Conservation (phyloP, 2,888 invertebrate species). For the Melipona bicolor region DNA sequence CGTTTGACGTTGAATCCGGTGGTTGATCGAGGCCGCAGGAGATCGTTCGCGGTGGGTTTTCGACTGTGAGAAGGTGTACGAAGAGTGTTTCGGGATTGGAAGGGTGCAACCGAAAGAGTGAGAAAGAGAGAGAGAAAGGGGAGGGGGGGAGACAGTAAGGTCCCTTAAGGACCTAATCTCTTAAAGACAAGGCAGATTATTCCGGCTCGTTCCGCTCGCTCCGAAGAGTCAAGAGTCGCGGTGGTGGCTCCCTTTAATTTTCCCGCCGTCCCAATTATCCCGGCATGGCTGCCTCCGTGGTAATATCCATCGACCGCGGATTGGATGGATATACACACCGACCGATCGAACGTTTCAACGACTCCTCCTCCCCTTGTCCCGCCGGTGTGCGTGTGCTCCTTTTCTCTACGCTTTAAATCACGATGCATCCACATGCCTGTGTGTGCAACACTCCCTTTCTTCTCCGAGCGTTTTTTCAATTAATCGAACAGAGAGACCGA, state of each 20-base stretch:
- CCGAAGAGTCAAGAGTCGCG: constrained; percentile 71
- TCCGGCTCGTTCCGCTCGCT: constrained; percentile 77
- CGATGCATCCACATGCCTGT: constrained; percentile 28
- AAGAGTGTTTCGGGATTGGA: constrained; percentile 37
- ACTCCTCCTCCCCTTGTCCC: constrained; percentile 45
- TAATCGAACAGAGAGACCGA: constrained; percentile 21
- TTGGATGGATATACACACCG: constrained; percentile 41
- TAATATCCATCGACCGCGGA: constrained; percentile 62
- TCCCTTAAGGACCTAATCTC: constrained; percentile 73
- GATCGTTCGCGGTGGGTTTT: constrained; percentile 31
- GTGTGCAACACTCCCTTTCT: not conserved
- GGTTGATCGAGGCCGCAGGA: not conserved
- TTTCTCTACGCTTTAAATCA: constrained; percentile 31
- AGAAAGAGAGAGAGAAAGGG: too few relatives aligned
- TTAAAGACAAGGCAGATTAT: constrained; percentile 80
- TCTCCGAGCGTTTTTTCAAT: constrained; percentile 32
- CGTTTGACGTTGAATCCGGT: constrained; percentile 20
- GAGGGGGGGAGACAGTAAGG: not conserved
- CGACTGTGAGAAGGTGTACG: constrained; percentile 27
- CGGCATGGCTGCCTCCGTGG: constrained; percentile 72
- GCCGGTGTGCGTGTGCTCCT: constrained; percentile 20
- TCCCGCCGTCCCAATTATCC: constrained; percentile 81
- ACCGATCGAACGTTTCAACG: constrained; percentile 66
- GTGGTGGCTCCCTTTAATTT: constrained; percentile 80
- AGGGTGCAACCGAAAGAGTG: not conserved